Evolutionary conservation across 2,797 vertebrate species (phyloP), one percentile per base, ranked within the genome.

Genomic region (Garrulus glandarius): DNA sequence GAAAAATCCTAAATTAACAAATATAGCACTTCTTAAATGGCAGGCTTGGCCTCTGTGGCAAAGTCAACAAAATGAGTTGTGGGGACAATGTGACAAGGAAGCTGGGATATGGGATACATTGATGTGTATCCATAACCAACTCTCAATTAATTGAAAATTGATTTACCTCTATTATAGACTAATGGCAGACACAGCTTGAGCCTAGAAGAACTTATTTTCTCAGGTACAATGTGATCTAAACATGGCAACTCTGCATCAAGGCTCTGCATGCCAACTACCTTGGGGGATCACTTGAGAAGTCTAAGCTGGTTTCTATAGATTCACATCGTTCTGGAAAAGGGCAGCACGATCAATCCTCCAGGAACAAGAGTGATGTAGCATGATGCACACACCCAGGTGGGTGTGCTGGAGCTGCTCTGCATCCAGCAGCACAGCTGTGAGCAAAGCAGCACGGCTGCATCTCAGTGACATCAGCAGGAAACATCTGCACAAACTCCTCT

Each of bases 141-240:
- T 32, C 75, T 30, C 3, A 6, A 39, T 71, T 76, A 57, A 41
- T 30, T 69, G 43, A 44, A 85, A 88, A 78, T 78, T 65, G 50
- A 29, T 88, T 95, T 88, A 52, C 29, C 15, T 90, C 64, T 71
- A 10, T 65, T n/a, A 71, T 1, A 93, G 79, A 91, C 86, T 89
- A 94, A 95, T 44, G 91, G 68, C 57, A 88, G 55, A 36, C 61
- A 90, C 29, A 90, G 65, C 63, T 61, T 76, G 72, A 90, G 36
- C 39, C 79, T 70, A 68, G 71, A 94, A 89, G 19, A 87, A 89
- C 26, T 79, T 84, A 8, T 18, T 80, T 85, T 64, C 68, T 85
- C 64, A 47, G 72, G 79, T 71, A 89, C 50, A 79, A 68, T 41
- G 76, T 53, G 65, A 88, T 50, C 69, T 76, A 86, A 94, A 84